phyloP scores from a whole-genome alignment of 2,797 vertebrate genomes.

The Cryptoprocta ferox region DNA sequence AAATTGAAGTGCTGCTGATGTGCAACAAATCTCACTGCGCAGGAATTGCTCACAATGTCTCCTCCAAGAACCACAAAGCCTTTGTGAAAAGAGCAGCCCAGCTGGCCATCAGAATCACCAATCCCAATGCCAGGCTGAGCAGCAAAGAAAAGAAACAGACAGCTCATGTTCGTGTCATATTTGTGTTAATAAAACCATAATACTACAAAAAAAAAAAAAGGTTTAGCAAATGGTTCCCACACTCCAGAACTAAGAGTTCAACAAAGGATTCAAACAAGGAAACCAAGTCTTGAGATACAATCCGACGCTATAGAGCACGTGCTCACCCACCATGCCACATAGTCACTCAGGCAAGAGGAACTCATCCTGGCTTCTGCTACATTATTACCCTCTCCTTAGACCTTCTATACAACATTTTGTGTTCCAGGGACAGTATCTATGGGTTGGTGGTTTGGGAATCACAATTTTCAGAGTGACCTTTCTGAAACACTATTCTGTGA shows the following conservation, averaged over 20 bases:
- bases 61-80: not conserved
- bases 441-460: not conserved
- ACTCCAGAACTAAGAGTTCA: not conserved
- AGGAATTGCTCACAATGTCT: not conserved
- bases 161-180: not conserved
- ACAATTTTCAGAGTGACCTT: slow-evolving; percentile 24
- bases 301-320: not conserved
- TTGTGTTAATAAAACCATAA: not conserved
- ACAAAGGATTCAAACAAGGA: not conserved
- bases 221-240: not conserved
- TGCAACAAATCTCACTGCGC: not conserved
- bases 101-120: not conserved
- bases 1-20: not conserved
- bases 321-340: not conserved
- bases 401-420: not conserved
- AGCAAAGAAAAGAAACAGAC: not conserved
- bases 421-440: not conserved
- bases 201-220: not conserved
- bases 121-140: not conserved
- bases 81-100: not conserved
- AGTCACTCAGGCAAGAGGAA: not conserved
- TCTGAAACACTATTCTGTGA: not conserved
- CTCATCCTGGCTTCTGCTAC: not conserved
- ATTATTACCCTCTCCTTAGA: not conserved
- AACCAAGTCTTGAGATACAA: not conserved